Evolutionary conservation across 1,140 invertebrate genomes (phyloP).

Genomic region (Solen grandis): DNA sequence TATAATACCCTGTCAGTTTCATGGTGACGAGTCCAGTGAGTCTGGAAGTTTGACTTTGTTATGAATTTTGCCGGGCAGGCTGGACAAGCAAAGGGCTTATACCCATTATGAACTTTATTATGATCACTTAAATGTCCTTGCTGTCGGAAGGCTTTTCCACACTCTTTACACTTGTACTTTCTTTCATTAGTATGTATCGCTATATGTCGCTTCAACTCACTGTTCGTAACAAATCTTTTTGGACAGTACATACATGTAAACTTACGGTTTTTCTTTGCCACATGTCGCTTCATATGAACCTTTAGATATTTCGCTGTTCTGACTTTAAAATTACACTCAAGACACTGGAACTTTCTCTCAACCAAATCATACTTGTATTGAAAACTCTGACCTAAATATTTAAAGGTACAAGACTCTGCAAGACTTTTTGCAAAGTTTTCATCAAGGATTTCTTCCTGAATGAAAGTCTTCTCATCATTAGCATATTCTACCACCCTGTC

Average conservation of each 20-base stretch:
- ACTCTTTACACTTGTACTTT: conserved; percentile 62
- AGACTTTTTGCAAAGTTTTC: neutral
- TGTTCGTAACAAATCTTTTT: conserved; percentile 59
- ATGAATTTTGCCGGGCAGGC: conserved; percentile 38
- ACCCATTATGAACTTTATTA: conserved; percentile 57
- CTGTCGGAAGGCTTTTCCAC: conserved; percentile 59
- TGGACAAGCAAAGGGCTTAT: conserved; percentile 63
- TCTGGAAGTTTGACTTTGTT: conserved; percentile 18
- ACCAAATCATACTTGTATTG: conserved; percentile 15
- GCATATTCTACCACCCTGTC: conserved; percentile 17
- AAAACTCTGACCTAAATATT: neutral
- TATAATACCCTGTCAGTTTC: neutral
- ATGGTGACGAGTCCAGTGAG: conserved; percentile 25
- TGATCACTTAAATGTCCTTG: conserved; percentile 52
- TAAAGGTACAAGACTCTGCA: neutral
- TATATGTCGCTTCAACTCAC: conserved; percentile 59
- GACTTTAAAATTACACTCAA: conserved; percentile 13
- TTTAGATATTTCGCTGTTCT: conserved; percentile 35
- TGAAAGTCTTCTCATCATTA: conserved; percentile 31
- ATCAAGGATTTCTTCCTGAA: conserved; percentile 40
- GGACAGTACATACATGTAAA: conserved; percentile 60
- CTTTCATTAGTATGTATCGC: conserved; percentile 66
- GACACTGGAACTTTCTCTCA: conserved; percentile 26
- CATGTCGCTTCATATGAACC: conserved; percentile 35
- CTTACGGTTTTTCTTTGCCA: neutral